phyloP scores from a whole-genome alignment of 2,797 vertebrate species.

The Xerus rutilus region DNA sequence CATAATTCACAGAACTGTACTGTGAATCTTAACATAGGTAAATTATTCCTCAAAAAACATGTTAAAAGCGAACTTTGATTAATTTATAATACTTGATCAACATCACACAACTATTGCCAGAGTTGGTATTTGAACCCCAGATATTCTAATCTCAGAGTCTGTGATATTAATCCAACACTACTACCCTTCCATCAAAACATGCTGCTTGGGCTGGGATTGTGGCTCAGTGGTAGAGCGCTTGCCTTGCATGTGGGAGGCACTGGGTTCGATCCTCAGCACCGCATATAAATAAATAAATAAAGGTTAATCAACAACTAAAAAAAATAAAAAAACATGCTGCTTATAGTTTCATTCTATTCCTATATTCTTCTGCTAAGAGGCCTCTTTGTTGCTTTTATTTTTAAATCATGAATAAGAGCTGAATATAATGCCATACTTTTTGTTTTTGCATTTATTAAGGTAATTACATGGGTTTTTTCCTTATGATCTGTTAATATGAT shows the following conservation, averaged over 20 bases:
- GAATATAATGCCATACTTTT: not conserved
- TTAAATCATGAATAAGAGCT: conserved; percentile 26
- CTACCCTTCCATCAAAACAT: not conserved
- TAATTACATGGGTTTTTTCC: not conserved
- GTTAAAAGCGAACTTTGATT: conserved; percentile 21
- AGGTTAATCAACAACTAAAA: too few relatives aligned
- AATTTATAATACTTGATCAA: not conserved
- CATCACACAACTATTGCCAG: not conserved
- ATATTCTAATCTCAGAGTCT: not conserved
- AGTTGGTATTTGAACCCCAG: not conserved
- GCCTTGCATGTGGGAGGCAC: too few relatives aligned
- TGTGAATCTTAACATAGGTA: not conserved
- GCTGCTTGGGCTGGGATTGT: not conserved
- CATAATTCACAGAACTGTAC: not conserved
- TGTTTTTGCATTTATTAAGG: not conserved
- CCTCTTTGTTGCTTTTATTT: conserved; percentile 1
- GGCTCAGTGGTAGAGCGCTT: too few relatives aligned
- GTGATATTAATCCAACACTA: not conserved
- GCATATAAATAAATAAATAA: too few relatives aligned
- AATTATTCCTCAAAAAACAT: conserved; percentile 7
- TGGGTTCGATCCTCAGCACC: too few relatives aligned
- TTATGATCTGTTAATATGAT: not conserved
- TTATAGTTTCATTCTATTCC: not conserved
- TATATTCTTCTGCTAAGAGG: not conserved
- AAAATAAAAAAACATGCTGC: not conserved